A percentile compares a stretch with the other conserved stretches of the same genome.
phyloP scores from a whole-genome alignment of 1,140 invertebrate species.

The Orius insidiosus region DNA sequence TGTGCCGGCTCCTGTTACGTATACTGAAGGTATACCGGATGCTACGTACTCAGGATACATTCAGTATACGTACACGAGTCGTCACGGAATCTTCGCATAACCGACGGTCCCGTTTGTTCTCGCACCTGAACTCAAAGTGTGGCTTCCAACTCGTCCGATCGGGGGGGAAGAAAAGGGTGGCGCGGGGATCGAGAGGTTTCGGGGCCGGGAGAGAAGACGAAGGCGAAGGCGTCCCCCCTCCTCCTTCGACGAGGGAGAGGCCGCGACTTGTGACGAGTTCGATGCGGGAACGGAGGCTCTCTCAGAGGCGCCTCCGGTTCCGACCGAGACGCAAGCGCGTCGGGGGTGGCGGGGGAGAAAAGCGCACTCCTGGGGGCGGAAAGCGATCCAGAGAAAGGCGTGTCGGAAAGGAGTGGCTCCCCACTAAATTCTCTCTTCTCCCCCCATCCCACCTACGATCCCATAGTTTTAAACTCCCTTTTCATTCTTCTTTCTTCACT shows the following conservation, averaged over 20 bases:
- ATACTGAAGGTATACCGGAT: conserved; percentile 99
- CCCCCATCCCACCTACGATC: no score
- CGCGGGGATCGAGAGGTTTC: background rate
- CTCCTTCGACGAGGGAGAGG: background rate
- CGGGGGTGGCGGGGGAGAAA: no score
- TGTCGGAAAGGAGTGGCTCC: no score
- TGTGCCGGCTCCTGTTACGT: conserved; percentile 92
- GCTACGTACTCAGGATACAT: conserved; percentile 95
- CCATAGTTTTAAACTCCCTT: no score
- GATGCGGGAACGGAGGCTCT: background rate
- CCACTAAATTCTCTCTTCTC: no score
- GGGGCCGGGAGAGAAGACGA: background rate
- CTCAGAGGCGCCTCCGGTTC: no score
- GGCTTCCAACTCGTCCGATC: background rate
- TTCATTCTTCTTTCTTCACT: no score
- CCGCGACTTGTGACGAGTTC: conserved; percentile 1
- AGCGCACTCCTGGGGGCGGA: no score
- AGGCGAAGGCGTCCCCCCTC: conserved; percentile 1
- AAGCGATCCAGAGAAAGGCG: no score
- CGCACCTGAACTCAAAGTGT: no score
- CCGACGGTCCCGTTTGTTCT: no score
- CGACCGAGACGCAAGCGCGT: no score
- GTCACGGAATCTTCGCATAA: conserved; percentile 24
- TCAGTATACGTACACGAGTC: conserved; percentile 97
- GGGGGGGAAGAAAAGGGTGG: background rate